These are phyloP conservation scores for Diadophis punctatus DNA, from an alignment of 2,113 vertebrate genomes.

Conservation along the genomic window DNA sequence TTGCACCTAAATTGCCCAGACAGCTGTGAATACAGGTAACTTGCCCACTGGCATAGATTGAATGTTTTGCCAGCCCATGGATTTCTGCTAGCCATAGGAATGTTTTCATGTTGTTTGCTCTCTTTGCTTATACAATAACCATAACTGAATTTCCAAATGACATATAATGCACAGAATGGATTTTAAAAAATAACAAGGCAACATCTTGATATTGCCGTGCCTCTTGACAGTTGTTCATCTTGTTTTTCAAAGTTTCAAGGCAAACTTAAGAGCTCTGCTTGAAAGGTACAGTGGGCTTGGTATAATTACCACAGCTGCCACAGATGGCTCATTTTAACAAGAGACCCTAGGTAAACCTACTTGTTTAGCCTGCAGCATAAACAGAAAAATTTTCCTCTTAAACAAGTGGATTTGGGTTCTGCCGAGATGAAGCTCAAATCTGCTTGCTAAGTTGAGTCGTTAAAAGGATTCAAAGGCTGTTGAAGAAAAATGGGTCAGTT, in stretches of 20 bases:
- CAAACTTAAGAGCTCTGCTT: slow-evolving; percentile 65
- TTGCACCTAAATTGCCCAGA: not conserved
- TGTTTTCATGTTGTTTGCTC: slow-evolving; percentile 5
- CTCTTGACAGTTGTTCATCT: slow-evolving; percentile 51
- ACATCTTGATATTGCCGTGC: slow-evolving; percentile 49
- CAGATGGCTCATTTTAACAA: slow-evolving; percentile 75
- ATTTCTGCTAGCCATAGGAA: not conserved
- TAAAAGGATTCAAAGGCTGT: slow-evolving; percentile 43
- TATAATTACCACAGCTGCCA: slow-evolving; percentile 69
- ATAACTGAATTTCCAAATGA: slow-evolving; percentile 15
- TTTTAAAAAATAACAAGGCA: slow-evolving; percentile 20
- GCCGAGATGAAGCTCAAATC: slow-evolving; percentile 55
- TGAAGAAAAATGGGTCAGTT: slow-evolving; percentile 32
- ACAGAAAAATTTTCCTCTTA: slow-evolving; percentile 71
- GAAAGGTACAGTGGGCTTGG: slow-evolving; percentile 69
- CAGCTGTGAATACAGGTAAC: slow-evolving; percentile 7
- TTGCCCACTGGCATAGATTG: slow-evolving; percentile 3
- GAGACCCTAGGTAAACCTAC: slow-evolving; percentile 67
- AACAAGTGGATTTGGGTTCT: slow-evolving; percentile 66
- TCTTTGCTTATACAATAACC: slow-evolving; percentile 4
- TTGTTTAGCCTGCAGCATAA: slow-evolving; percentile 77
- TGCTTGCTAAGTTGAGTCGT: slow-evolving; percentile 57
- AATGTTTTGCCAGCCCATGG: slow-evolving; percentile 4
- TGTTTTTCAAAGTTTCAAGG: slow-evolving; percentile 63
- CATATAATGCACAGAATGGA: slow-evolving; percentile 40